A percentile compares a stretch with the other conserved stretches of the same genome.
phyloP scores from a whole-genome alignment of 1,140 invertebrate genomes.

The Drosophila kanapiae region DNA sequence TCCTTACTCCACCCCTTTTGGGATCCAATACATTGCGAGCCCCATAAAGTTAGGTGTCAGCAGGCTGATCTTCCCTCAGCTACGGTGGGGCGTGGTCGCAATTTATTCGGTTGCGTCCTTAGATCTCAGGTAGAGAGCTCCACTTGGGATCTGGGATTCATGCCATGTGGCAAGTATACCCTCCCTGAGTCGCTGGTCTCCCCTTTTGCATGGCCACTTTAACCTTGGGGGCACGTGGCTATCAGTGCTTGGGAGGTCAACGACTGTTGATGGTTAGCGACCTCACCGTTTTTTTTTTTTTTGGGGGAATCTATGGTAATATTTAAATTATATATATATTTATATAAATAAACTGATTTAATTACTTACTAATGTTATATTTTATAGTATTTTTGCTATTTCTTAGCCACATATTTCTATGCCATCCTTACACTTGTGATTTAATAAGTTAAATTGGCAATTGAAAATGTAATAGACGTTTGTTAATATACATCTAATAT shows the following conservation, averaged over 20 bases:
- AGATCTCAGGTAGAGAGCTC: conserved; percentile 29
- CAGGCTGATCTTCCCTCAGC: conserved; percentile 63
- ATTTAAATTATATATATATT: neutral
- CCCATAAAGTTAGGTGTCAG: conserved; percentile 64
- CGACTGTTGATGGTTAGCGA: conserved; percentile 22
- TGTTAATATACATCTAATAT: no score
- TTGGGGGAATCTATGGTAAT: neutral
- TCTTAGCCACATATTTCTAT: no score
- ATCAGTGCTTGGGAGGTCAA: conserved; percentile 46
- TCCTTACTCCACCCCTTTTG: neutral
- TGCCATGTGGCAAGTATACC: conserved; percentile 27
- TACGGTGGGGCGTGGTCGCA: conserved; percentile 64
- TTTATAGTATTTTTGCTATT: no score
- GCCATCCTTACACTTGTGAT: no score
- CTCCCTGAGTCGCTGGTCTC: neutral
- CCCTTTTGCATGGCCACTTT: conserved; percentile 1
- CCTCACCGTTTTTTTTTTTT: neutral
- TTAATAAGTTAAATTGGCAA: no score
- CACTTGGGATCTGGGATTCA: conserved; percentile 10
- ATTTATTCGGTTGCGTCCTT: conserved; percentile 28
- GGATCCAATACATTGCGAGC: neutral
- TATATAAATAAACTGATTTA: neutral
- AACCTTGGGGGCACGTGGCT: conserved; percentile 72
- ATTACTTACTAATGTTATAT: neutral
- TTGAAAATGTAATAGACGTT: no score